These are phyloP conservation scores for Beroe forskalii DNA, from an alignment of 37 sponge, comb jelly and placozoan genomes.

Conservation along the genomic window DNA sequence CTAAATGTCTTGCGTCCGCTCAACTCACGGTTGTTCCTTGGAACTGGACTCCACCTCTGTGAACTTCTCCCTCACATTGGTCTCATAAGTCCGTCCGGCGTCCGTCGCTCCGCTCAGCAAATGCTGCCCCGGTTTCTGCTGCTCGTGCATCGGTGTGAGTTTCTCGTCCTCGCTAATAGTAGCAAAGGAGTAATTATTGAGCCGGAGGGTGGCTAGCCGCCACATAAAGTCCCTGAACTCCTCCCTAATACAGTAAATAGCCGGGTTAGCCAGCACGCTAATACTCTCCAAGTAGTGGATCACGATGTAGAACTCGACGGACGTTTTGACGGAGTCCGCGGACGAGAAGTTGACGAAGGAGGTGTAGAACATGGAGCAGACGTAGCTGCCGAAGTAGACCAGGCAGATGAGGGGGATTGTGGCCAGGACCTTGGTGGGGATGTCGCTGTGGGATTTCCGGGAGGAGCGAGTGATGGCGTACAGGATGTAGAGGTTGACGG, in stretches of 20 bases:
- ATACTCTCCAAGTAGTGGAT: conserved; percentile 20
- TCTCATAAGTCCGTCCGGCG: background rate
- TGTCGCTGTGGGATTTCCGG: background rate
- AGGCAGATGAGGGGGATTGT: conserved; percentile 41
- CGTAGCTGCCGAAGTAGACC: conserved; percentile 23
- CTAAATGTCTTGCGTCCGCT: too few species aligned
- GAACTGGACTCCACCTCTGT: background rate
- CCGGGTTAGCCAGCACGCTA: conserved; percentile 17
- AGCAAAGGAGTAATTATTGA: background rate
- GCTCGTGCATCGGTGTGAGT: background rate
- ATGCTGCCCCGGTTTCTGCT: background rate
- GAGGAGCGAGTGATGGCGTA: background rate
- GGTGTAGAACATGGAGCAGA: background rate
- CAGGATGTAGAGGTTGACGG: conserved; percentile 26
- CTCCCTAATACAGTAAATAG: background rate
- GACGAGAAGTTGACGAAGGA: background rate
- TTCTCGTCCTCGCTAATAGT: background rate
- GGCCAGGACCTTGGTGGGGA: conserved; percentile 1
- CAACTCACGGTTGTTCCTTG: too few species aligned
- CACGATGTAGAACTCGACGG: conserved; percentile 20
- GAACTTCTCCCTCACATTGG: background rate
- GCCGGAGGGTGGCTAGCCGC: background rate
- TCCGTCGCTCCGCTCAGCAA: background rate
- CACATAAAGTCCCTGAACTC: background rate
- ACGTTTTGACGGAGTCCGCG: background rate